phyloP scores from a whole-genome alignment of 2,888 invertebrate genomes.

The Caradrina clavipalpis region DNA sequence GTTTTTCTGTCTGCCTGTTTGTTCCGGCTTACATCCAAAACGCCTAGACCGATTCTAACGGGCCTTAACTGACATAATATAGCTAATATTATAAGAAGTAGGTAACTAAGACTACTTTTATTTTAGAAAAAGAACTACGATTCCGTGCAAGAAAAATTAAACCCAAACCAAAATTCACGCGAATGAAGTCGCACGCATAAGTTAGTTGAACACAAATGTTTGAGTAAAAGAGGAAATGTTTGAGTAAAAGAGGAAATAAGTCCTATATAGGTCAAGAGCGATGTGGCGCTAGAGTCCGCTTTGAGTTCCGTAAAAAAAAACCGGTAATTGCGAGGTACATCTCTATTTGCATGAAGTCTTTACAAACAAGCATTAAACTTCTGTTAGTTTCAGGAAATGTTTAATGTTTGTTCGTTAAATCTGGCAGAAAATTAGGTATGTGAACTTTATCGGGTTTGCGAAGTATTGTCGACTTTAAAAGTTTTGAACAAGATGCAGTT shows the following conservation, averaged over 20 bases:
- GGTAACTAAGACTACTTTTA: too few relatives aligned
- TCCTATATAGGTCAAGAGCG: constrained; percentile 47
- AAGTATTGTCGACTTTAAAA: not conserved
- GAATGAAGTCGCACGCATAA: too few relatives aligned
- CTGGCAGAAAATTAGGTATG: constrained; percentile 13
- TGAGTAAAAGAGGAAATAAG: constrained; percentile 32
- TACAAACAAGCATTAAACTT: constrained; percentile 24
- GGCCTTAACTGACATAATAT: too few relatives aligned
- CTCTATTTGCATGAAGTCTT: constrained; percentile 46
- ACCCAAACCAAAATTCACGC: too few relatives aligned
- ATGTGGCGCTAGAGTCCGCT: constrained; percentile 44
- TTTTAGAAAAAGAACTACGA: too few relatives aligned
- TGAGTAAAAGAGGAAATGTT: constrained; percentile 32
- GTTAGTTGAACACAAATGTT: constrained; percentile 35
- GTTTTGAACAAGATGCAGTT: too few relatives aligned
- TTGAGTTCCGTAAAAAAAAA: constrained; percentile 42
- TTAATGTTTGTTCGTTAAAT: constrained; percentile 41
- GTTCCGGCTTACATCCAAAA: too few relatives aligned
- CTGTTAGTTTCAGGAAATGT: constrained; percentile 23
- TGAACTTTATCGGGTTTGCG: not conserved
- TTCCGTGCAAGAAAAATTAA: too few relatives aligned
- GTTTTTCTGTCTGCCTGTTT: too few relatives aligned
- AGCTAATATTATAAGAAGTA: too few relatives aligned
- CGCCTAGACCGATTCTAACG: too few relatives aligned
- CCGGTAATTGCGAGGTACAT: constrained; percentile 38